Evolutionary conservation across 2,113 vertebrate genomes (phyloP), one percentile per base, ranked within the genome.

Genomic region (Sarotherodon lohbergeri): DNA sequence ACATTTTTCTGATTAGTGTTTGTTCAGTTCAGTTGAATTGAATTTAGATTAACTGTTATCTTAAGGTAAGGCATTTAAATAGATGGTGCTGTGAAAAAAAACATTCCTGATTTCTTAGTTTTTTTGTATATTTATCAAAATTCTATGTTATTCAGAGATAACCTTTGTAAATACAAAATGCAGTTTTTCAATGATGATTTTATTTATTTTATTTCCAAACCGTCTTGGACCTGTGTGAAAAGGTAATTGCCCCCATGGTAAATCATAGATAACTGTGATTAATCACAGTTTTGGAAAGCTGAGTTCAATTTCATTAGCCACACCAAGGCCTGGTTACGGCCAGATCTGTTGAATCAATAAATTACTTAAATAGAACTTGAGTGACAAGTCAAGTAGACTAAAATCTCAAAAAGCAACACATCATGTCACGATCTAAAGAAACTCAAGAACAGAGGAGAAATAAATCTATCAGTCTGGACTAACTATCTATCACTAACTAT

Each of bases 361-460:
- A 54, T n/a, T 10, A 10, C 52, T 5, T 54, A 54, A 22, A 54
- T 5, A 73, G 3, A 73, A 73, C 22, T 22, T 9, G 66, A 43
- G 39, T 73, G n/a, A 43, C 22, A 5, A 73, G 19, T 68, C 19
- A 41, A 68, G 68, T 46, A 46, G 13, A 6, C 39, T 46, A 16
- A 73, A 73, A 27, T 46, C 22, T 46, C 41, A 27, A 73, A 73
- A 46, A 27, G 68, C 1, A 73, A 46, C 22, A 46, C 22, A 73
- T 73, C 0, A 46, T 46, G 22, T 4, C 39, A 0, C 1, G 0
- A 46, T 73, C 68, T 46, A 17, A 73, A 73, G 68, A 73, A 68
- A 68, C 63, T 68, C 61, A 39, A 39, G 61, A 43, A 10, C 66
- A 73, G 66, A 73, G 16, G 66, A 27, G 3, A 73, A 22, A 14